These are phyloP conservation scores for Physella acuta DNA, from an alignment of 1,140 invertebrate species.

Conservation along the genomic window DNA sequence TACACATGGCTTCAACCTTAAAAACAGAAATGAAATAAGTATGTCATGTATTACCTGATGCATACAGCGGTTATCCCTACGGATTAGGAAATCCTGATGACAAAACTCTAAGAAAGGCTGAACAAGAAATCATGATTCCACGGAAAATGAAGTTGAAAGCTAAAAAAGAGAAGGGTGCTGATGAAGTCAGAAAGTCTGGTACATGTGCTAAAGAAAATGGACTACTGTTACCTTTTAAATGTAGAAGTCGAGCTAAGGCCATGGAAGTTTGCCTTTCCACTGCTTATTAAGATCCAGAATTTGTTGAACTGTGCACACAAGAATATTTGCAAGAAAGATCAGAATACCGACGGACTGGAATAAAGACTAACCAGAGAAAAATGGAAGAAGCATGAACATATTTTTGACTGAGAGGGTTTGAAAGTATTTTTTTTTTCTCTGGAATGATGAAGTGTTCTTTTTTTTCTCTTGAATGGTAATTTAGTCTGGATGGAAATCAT, in stretches of 20 bases:
- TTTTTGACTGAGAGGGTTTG: too few relatives aligned
- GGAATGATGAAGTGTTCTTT: too few relatives aligned
- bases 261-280: conserved; percentile 71
- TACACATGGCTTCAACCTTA: not conserved
- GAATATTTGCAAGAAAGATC: conserved; percentile 80
- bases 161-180: conserved; percentile 73
- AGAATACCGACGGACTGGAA: conserved; percentile 78
- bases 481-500: too few relatives aligned
- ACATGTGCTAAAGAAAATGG: conserved; percentile 75
- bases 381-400: too few relatives aligned
- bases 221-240: conserved; percentile 72
- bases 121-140: conserved; percentile 80
- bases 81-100: conserved; percentile 74
- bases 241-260: conserved; percentile 70
- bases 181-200: conserved; percentile 73
- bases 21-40: not conserved
- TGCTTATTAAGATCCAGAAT: conserved; percentile 72
- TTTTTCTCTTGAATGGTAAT: too few relatives aligned
- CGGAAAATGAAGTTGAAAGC: conserved; percentile 81
- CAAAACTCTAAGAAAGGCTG: conserved; percentile 76
- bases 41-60: not conserved
- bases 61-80: not conserved
- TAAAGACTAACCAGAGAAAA: conserved; percentile 46
- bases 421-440: too few relatives aligned
- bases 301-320: conserved; percentile 72